A percentile compares a stretch with the other conserved stretches of the same genome.
Evolutionary conservation across 2,888 invertebrate species (phyloP).

Genomic region (Abrostola tripartita): DNA sequence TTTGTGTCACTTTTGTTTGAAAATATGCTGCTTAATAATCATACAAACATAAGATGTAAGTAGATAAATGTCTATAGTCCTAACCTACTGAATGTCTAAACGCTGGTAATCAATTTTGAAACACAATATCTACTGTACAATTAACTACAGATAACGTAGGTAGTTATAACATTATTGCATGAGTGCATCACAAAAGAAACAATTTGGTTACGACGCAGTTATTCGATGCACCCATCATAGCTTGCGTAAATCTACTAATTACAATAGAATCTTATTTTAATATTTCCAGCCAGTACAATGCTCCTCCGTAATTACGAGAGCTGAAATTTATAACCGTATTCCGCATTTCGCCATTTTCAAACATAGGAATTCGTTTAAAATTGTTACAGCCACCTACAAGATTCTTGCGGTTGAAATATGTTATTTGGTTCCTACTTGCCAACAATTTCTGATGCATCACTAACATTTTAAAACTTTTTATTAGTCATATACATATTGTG

Average conservation of each 20-base stretch:
- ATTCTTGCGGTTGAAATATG: slow-evolving; percentile 57
- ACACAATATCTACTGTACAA: too few species aligned
- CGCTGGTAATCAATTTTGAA: too few species aligned
- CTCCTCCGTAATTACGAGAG: slow-evolving; percentile 53
- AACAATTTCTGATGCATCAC: slow-evolving; percentile 48
- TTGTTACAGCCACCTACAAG: slow-evolving; percentile 62
- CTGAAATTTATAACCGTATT: slow-evolving; percentile 62
- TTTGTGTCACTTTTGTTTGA: too few species aligned
- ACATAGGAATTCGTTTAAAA: slow-evolving; percentile 67
- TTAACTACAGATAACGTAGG: too few species aligned
- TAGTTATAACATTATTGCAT: too few species aligned
- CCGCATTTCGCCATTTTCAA: slow-evolving; percentile 61
- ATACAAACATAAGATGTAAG: too few species aligned
- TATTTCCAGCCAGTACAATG: slow-evolving; percentile 44
- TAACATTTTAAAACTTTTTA: slow-evolving; percentile 24
- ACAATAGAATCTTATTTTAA: slow-evolving; percentile 29
- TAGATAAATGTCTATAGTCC: too few species aligned
- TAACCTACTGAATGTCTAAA: too few species aligned
- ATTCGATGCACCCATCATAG: not conserved
- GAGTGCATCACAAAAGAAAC: not conserved
- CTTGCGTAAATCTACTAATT: slow-evolving; percentile 4
- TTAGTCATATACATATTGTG: slow-evolving; percentile 20
- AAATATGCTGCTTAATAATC: too few species aligned
- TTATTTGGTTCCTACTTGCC: slow-evolving; percentile 54
- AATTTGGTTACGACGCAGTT: not conserved